A percentile compares a stretch with the other conserved stretches of the same genome.
These are phyloP conservation scores for Dicrurus megarhynchus DNA, from an alignment of 2,113 vertebrate species.

Conservation along the genomic window DNA sequence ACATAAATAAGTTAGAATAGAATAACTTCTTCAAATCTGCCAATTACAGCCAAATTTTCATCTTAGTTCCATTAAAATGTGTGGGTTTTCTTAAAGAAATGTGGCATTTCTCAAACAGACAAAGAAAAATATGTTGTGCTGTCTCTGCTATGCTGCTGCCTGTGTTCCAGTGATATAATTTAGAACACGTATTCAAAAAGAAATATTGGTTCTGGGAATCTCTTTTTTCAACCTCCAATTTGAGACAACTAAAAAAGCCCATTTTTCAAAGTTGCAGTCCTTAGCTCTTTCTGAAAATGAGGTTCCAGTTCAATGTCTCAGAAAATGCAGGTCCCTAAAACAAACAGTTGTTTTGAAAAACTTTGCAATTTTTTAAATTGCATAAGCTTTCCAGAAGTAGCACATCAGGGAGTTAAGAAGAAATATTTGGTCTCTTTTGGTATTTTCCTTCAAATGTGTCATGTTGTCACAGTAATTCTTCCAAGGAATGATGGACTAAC, in stretches of 20 bases:
- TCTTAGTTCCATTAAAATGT: not conserved
- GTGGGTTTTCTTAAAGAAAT: not conserved
- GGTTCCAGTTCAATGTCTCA: not conserved
- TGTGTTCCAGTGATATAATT: not conserved
- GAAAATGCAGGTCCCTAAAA: not conserved
- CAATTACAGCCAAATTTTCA: not conserved
- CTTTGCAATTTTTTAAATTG: not conserved
- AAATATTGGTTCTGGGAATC: not conserved
- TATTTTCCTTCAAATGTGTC: not conserved
- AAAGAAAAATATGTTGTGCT: not conserved
- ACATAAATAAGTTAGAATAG: not conserved
- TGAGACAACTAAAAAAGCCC: not conserved
- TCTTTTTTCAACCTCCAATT: not conserved
- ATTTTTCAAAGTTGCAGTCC: not conserved
- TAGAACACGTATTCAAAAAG: not conserved
- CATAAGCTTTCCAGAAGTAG: not conserved
- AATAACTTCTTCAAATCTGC: not conserved
- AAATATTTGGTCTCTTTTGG: not conserved
- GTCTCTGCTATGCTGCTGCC: not conserved
- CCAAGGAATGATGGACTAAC: not conserved
- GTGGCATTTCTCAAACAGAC: not conserved
- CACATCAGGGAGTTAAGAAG: not conserved
- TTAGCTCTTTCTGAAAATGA: not conserved
- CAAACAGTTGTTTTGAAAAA: not conserved
- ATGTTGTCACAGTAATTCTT: not conserved